These are phyloP conservation scores for Artibeus jamaicensis DNA, from an alignment of 2,797 vertebrate genomes.

Conservation along the genomic window DNA sequence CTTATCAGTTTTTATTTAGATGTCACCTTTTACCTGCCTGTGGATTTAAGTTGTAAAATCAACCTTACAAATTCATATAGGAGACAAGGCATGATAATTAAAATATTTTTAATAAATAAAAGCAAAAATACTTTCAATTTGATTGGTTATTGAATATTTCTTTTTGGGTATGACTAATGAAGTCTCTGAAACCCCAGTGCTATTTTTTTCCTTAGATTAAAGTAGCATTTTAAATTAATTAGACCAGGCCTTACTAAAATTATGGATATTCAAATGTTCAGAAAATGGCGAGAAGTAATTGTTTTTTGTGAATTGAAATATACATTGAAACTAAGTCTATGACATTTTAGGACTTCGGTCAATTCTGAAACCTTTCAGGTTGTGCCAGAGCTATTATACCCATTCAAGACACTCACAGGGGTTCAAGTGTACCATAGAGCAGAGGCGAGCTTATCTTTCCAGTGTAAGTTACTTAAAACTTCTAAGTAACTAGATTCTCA, in stretches of 20 bases:
- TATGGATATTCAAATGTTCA: not conserved
- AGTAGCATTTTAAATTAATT: not conserved
- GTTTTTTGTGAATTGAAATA: not conserved
- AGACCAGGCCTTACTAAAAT: not conserved
- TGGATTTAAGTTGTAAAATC: not conserved
- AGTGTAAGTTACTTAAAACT: slow-evolving; percentile 29
- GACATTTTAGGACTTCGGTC: not conserved
- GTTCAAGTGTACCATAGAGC: not conserved
- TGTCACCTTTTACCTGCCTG: not conserved
- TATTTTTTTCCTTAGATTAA: not conserved
- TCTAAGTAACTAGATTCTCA: not conserved
- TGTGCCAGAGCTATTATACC: not conserved
- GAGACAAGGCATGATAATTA: not conserved
- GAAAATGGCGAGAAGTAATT: slow-evolving; percentile 17
- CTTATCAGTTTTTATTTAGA: not conserved
- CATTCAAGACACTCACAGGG: not conserved
- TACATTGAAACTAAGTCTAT: not conserved
- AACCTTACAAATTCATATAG: not conserved
- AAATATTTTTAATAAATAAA: not conserved
- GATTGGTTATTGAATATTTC: not conserved
- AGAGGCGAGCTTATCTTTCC: not conserved
- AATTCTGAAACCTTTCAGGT: not conserved
- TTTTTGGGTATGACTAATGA: not conserved
- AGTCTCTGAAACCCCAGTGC: not conserved
- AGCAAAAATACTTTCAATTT: not conserved